Base-by-base conservation (phyloP, 2,797 vertebrate species). In the Siniperca obscura region DNA sequence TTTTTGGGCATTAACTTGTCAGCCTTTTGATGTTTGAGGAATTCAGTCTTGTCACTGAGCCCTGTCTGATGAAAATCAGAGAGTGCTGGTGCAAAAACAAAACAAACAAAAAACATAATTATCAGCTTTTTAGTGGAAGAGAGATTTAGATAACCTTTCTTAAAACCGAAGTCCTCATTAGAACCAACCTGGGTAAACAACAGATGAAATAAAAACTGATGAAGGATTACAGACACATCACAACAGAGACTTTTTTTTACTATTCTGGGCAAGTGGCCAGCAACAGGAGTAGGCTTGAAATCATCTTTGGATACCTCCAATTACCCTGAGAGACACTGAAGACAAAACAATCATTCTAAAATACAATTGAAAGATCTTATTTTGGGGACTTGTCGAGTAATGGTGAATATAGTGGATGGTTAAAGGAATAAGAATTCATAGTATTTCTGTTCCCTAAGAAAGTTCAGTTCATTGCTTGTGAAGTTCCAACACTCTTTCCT, bases 21-120 rank as follows among this genome's bases (percentile, higher is more conserved):
- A 66, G 25, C 42, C 34, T 59, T n/a, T 34, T 34, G 60, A 50
- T 7, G 27, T 16, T 42, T 64, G 22, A 64, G n/a, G 25, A 21
- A 7, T 30, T 30, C 2, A 17, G 25, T 30, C 42, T 30, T 6
- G 42, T 66, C 79, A 38, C 11, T 62, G 62, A 80, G 50, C 10
- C 56, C 52, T 4, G 25, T 46, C 40, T 19, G 70, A 68, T 17
- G 44, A 44, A 73, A 50, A 68, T 68, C 22, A 67, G n/a, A 17
- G 5, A 48, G 46, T 6, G 40, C 11, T 16, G 13, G 14, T 46
- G 19, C 8, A 50, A 50, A 50, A 21, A 21, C 19, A 21, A 50
- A 50, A 17, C 13, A 50, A 50, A 21, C 17, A 50, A 48, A 48
- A 48, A 48, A 17, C 46, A 48, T 48, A 5, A 16, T 2, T 1